Evolutionary conservation across 2,888 invertebrate genomes (phyloP).

Genomic region (Cancer borealis): DNA sequence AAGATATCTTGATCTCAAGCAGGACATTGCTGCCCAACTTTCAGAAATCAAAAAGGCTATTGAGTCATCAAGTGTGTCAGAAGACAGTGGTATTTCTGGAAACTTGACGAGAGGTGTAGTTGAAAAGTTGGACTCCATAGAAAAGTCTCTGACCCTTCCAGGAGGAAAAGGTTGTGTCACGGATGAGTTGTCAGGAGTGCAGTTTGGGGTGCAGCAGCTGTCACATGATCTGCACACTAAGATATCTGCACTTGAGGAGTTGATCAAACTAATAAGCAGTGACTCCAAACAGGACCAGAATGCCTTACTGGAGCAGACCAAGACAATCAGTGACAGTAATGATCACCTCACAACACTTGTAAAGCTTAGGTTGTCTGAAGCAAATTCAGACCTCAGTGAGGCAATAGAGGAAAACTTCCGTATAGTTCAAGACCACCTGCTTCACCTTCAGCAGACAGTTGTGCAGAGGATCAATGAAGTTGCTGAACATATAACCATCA

Average conservation of each 20-base stretch:
- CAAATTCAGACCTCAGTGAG: conserved; percentile 61
- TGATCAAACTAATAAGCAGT: conserved; percentile 26
- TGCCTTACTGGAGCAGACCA: conserved; percentile 47
- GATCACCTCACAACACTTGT: conserved; percentile 47
- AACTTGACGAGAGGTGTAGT: conserved; percentile 45
- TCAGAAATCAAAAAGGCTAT: conserved; percentile 44
- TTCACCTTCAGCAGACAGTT: conserved; percentile 62
- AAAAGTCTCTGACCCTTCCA: conserved; percentile 48
- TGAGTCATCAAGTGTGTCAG: conserved; percentile 15
- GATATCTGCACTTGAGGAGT: conserved; percentile 36
- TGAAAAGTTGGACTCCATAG: conserved; percentile 56
- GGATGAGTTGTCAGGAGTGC: conserved; percentile 56
- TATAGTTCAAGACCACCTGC: conserved; percentile 65
- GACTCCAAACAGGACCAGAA: conserved; percentile 12
- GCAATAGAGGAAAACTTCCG: conserved; percentile 72
- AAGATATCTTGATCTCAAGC: conserved; percentile 28
- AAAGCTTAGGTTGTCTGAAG: conserved; percentile 52
- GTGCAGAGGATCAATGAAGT: conserved; percentile 68
- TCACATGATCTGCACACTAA: conserved; percentile 50
- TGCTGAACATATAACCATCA: conserved; percentile 44
- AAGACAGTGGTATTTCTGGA: conserved; percentile 61
- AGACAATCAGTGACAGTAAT: conserved; percentile 60
- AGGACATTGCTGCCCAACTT: conserved; percentile 43
- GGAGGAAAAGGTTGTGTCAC: conserved; percentile 39
- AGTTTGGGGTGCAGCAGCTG: conserved; percentile 48